Evolutionary conservation across 2,888 invertebrate species (phyloP).

Genomic region (Stenolophus ochropezus): DNA sequence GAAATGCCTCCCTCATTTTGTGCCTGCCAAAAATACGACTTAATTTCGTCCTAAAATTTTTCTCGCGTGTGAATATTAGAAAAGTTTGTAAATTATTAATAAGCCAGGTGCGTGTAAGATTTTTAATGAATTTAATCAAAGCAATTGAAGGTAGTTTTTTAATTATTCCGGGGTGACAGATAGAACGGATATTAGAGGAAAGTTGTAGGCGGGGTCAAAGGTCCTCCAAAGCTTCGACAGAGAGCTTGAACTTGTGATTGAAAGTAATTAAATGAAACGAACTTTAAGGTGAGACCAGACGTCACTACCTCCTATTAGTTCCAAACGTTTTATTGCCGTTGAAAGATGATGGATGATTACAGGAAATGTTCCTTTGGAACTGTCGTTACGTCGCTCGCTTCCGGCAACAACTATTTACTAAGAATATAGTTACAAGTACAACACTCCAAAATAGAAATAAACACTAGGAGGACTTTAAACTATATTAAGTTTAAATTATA

Average conservation of each 20-base stretch:
- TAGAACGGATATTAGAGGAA: constrained; percentile 23
- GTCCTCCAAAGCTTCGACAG: constrained; percentile 1
- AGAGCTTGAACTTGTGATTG: constrained; percentile 26
- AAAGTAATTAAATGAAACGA: constrained; percentile 37
- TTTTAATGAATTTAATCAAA: neutral
- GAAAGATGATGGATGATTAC: neutral
- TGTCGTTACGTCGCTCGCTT: neutral
- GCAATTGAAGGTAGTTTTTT: neutral
- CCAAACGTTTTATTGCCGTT: neutral
- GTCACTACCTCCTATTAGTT: constrained; percentile 4
- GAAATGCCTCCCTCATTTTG: too few species aligned
- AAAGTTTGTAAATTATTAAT: neutral
- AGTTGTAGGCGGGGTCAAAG: constrained; percentile 32
- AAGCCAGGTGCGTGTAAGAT: neutral
- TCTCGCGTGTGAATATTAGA: neutral
- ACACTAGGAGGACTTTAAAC: too few species aligned
- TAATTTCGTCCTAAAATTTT: too few species aligned
- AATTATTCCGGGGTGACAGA: constrained; percentile 1
- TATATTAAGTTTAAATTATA: too few species aligned
- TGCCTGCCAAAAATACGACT: too few species aligned
- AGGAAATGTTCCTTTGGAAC: neutral
- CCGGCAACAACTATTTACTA: neutral
- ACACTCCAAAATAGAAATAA: too few species aligned
- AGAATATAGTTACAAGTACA: too few species aligned
- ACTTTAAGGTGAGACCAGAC: constrained; percentile 26